phyloP scores from a whole-genome alignment of 2,797 vertebrate species.

The Gallinago solitaria region DNA sequence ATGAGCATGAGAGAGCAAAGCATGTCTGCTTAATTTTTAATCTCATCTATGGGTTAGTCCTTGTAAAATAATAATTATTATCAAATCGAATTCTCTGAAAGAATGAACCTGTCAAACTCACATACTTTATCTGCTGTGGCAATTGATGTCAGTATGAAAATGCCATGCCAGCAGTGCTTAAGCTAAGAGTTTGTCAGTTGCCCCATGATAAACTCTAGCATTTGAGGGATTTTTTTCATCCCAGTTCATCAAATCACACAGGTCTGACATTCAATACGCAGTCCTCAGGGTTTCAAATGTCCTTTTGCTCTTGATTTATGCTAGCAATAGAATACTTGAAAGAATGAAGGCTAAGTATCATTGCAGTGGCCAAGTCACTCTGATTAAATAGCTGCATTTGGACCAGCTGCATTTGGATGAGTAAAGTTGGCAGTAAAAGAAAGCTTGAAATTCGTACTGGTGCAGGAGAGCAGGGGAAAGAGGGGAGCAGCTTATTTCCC shows the following conservation, averaged over 20 bases:
- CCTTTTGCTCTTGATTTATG: constrained; percentile 44
- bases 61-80: constrained; percentile 63
- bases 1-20: background rate
- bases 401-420: background rate
- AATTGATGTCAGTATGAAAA: constrained; percentile 55
- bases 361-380: background rate
- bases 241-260: constrained; percentile 25
- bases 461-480: background rate
- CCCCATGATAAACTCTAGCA: constrained; percentile 50
- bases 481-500: background rate
- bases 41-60: background rate
- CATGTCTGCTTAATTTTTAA: constrained; percentile 51
- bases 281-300: constrained; percentile 28
- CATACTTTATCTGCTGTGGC: constrained; percentile 31
- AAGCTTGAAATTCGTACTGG: fast-evolving
- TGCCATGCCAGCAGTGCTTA: constrained; percentile 43
- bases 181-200: constrained; percentile 63
- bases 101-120: constrained; percentile 44
- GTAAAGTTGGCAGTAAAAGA: background rate
- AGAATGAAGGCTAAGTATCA: constrained; percentile 14
- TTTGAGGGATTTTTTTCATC: constrained; percentile 27
- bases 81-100: constrained; percentile 37
- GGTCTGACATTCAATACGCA: background rate
- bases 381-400: background rate
- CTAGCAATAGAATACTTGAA: constrained; percentile 33